phyloP scores from a whole-genome alignment of 2,888 invertebrate genomes.

The Pilophorus perplexus region DNA sequence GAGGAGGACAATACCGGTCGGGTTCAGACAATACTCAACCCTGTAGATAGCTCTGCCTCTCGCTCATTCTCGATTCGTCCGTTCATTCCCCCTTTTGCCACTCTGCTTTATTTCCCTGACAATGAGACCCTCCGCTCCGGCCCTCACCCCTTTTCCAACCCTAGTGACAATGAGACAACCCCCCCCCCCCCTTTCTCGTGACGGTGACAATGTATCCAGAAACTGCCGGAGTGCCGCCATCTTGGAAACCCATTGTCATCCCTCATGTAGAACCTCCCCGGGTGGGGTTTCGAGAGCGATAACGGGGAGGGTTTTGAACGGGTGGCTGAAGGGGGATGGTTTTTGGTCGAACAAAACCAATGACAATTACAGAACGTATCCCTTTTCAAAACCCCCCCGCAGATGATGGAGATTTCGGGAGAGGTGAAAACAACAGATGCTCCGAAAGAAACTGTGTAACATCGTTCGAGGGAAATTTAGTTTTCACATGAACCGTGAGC shows the following conservation, averaged over 20 bases:
- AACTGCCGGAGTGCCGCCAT: not conserved
- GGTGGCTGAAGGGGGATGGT: not conserved
- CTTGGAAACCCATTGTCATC: constrained; percentile 10
- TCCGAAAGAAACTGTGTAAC: not conserved
- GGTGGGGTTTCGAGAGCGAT: not conserved
- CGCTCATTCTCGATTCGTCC: not conserved
- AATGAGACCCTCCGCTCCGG: no score
- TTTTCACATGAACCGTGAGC: no score
- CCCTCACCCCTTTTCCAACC: no score
- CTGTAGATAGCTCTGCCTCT: not conserved
- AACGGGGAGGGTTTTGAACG: no score
- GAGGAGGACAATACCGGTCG: not conserved
- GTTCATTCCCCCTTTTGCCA: not conserved
- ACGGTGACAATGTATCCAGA: constrained; percentile 27
- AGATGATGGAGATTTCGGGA: no score
- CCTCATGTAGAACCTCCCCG: no score
- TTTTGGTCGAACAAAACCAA: constrained; percentile 18
- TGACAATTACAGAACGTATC: constrained; percentile 27
- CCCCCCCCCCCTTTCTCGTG: not conserved
- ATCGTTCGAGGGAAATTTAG: no score
- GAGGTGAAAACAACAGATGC: not conserved
- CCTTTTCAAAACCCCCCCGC: not conserved
- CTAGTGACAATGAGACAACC: no score
- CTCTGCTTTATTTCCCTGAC: constrained; percentile 23
- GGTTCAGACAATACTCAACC: not conserved